Evolutionary conservation across 2,888 invertebrate genomes (phyloP), one percentile per base, ranked within the genome.

Genomic region (Papilio gigon): DNA sequence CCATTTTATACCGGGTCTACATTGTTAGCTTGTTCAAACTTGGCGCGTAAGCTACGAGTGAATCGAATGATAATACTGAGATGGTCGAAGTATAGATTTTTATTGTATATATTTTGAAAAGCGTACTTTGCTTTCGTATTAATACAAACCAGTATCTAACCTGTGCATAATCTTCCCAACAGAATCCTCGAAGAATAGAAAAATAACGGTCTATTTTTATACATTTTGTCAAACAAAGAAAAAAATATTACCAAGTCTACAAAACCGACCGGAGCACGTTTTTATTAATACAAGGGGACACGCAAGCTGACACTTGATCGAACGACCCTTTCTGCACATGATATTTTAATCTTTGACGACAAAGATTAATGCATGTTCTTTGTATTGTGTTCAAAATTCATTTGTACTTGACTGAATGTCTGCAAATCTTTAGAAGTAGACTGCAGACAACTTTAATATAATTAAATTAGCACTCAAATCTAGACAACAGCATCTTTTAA

Each of bases 1-100:
- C 64, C 65, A 62, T 65, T 69, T 27, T 71, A 68, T 71, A 65
- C 40, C 63, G 60, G 37, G 27, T 14, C 12, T 27, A 62, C n/a
- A 42, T 42, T 20, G 30, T 56, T 37, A 33, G 20, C 35, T 8
- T 47, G 1, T 12, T 17, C 9, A n/a, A n/a, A 53, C 53, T 53
- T n/a, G 11, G n/a, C n/a, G n/a, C n/a, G 33, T 35, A 64, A 35
- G 14, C 40, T 17, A 42, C 17, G 17, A 42, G 6, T 20, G 4
- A n/a, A 11, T 40, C 40, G 14, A 40, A 40, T 40, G 2, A 40
- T 9, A 35, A 35, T 35, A 33, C n/a, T n/a, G n/a, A n/a, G n/a
- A n/a, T n/a, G n/a, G n/a, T n/a, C n/a, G n/a, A n/a, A n/a, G n/a
- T n/a, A n/a, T n/a, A n/a, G n/a, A n/a, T n/a, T n/a, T n/a, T n/a